phyloP scores from a whole-genome alignment of 2,888 invertebrate species.

The Andrena trimmerana region DNA sequence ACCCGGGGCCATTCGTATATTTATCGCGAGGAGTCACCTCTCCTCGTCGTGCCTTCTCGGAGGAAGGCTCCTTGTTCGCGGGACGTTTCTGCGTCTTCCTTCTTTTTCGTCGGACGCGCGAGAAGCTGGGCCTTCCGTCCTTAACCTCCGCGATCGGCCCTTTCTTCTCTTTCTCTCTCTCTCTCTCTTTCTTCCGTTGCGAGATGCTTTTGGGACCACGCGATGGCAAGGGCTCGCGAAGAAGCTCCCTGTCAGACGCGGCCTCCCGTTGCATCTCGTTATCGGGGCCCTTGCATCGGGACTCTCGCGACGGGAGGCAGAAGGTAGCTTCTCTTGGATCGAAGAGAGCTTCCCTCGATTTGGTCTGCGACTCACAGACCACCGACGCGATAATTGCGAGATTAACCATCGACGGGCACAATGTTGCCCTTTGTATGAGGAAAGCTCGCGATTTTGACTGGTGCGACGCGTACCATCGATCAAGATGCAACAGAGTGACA shows the following conservation, averaged over 20 bases:
- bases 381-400: background rate
- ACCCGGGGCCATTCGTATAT: conserved; percentile 35
- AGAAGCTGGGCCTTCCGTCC: no score
- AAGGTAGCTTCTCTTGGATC: background rate
- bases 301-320: background rate
- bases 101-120: no score
- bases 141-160: background rate
- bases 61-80: conserved; percentile 33
- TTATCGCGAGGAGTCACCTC: conserved; percentile 28
- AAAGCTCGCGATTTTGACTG: background rate
- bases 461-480: conserved; percentile 15
- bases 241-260: background rate
- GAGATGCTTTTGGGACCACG: conserved; percentile 19
- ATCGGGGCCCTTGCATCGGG: background rate
- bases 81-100: background rate
- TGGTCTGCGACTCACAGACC: background rate
- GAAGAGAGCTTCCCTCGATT: background rate
- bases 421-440: background rate
- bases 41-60: conserved; percentile 43
- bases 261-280: background rate
- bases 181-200: background rate
- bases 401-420: conserved; percentile 2
- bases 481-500: conserved; percentile 6
- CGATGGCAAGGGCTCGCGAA: background rate
- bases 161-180: background rate